Base-by-base conservation (phyloP, 2,797 vertebrate genomes). In the Cephalopachus bancanus region DNA sequence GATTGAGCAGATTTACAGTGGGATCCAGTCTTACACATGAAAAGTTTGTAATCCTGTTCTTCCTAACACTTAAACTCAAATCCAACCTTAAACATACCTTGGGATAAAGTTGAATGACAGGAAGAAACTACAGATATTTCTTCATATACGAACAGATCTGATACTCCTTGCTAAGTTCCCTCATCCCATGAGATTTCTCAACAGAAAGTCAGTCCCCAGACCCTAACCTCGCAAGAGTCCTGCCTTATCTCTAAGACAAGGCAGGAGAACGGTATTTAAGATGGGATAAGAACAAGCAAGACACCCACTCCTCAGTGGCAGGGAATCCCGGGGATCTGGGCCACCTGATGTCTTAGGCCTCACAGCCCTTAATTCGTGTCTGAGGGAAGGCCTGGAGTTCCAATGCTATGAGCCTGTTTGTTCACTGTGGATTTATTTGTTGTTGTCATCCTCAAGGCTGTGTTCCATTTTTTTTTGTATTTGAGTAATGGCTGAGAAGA, bases 1-100 rank as follows among this genome's bases (percentile, higher is more conserved):
- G 71, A 93, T n/a, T 89, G 44, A 91, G 26, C 64, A 94, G 86
- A 90, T 59, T 53, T 79, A 64, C 28, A 49, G 67, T 81, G 28
- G 20, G 37, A 22, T 55, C 55, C 51, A 17, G 2, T 76, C 51
- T 96, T 71, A 93, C 7, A 78, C 20, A 67, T 83, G 72, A 57
- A 5, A 96, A 87, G 3, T 10, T 83, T 75, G 26, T 69, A 89
- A 74, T 49, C 71, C 24, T 60, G 7, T 79, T 92, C 15, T 86
- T 91, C 33, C 30, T 93, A 86, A 92, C 19, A 37, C 57, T 62
- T 88, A 72, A 59, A 64, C 20, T 94, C 24, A 85, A 88, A 79
- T 89, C 17, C 60, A 97, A 30, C 19, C 33, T 89, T 89, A 91
- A 95, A 76, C 10, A 33, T 91, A 67, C 15, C 20, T 91, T 89